These are phyloP conservation scores for Solea senegalensis DNA, from an alignment of 2,113 vertebrate species.

Conservation along the genomic window DNA sequence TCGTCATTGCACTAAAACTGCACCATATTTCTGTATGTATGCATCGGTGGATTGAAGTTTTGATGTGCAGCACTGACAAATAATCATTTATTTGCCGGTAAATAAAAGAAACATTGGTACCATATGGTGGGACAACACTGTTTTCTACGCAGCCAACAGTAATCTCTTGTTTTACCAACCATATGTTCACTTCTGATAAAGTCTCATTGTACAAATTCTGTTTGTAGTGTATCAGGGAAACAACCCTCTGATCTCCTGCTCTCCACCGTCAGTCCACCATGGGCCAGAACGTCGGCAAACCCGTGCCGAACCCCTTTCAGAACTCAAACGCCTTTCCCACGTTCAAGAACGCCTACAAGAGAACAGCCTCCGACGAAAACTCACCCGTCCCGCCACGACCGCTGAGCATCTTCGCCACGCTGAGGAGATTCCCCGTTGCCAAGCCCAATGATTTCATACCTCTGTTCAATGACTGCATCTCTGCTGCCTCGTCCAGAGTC, in stretches of 20 bases:
- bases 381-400: background rate
- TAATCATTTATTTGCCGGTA: background rate
- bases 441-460: conserved; percentile 59
- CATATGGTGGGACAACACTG: conserved; percentile 1
- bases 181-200: background rate
- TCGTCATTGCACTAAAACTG: background rate
- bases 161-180: background rate
- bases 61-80: background rate
- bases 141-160: background rate
- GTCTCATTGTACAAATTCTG: background rate
- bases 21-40: background rate
- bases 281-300: conserved; percentile 49
- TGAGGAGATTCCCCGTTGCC: conserved; percentile 32
- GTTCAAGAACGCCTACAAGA: conserved; percentile 17
- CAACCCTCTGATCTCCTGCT: conserved; percentile 57
- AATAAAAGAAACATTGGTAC: background rate
- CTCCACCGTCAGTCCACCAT: conserved; percentile 28
- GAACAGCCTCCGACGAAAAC: background rate
- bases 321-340: conserved; percentile 22
- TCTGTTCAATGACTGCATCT: conserved; percentile 73
- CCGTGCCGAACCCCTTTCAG: conserved; percentile 2
- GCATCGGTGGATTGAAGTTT: background rate
- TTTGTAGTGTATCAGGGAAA: conserved; percentile 75
- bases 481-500: conserved; percentile 65
- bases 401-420: conserved; percentile 59